Evolutionary conservation across 2,888 invertebrate genomes (phyloP).

Genomic region (Amphipoea oculea): DNA sequence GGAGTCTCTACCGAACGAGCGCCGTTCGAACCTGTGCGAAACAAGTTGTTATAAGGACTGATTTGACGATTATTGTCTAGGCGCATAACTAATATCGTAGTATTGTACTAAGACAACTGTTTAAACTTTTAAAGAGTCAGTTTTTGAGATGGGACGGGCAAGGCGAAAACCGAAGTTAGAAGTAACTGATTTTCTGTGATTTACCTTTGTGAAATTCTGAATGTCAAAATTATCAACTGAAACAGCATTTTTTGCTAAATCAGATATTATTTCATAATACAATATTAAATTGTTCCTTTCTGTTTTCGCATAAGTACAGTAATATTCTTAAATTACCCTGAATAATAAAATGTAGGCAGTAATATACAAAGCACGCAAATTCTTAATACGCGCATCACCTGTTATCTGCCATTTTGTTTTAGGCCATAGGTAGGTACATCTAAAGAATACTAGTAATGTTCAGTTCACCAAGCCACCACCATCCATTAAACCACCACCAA

Average conservation of each 20-base stretch:
- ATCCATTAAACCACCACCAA: neutral
- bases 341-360: conserved; percentile 52
- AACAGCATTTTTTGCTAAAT: too few species aligned
- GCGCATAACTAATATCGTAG: neutral
- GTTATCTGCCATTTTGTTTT: conserved; percentile 48
- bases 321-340: neutral
- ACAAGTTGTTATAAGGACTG: neutral
- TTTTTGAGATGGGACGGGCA: neutral
- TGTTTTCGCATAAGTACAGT: neutral
- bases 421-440: conserved; percentile 40
- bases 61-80: neutral
- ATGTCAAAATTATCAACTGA: too few species aligned
- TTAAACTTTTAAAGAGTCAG: neutral
- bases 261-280: too few species aligned
- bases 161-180: neutral
- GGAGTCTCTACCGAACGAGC: conserved; percentile 91
- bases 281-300: too few species aligned
- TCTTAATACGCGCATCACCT: conserved; percentile 54
- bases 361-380: conserved; percentile 44
- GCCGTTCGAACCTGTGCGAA: conserved; percentile 86
- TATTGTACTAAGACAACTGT: neutral
- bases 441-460: conserved; percentile 7
- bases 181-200: neutral
- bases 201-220: neutral
- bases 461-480: neutral